Percentiles rank a stretch among this genome's conserved stretches.
Evolutionary conservation across 2,113 vertebrate species (phyloP).

Genomic region (Mungos mungo): DNA sequence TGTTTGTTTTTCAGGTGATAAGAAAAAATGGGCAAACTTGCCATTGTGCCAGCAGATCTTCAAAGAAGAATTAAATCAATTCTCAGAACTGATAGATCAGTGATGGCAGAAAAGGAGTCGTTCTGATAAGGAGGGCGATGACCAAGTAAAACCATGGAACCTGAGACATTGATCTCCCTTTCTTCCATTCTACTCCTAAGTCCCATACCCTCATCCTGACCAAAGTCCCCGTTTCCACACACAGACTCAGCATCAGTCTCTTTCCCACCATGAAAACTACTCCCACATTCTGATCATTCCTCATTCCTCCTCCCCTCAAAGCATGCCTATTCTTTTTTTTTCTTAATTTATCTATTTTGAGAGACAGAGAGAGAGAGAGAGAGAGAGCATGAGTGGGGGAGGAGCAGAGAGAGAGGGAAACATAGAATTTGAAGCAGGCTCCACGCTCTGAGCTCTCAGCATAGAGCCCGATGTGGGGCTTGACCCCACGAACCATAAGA

Average conservation of each 20-base stretch:
- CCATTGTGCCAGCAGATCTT: background rate
- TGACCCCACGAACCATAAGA: too few relatives aligned
- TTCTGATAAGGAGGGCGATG: background rate
- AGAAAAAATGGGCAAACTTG: background rate
- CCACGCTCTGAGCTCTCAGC: too few relatives aligned
- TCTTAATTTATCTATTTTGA: too few relatives aligned
- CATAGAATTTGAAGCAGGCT: too few relatives aligned
- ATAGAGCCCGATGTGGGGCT: too few relatives aligned
- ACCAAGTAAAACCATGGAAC: background rate
- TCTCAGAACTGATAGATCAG: background rate
- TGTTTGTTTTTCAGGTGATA: background rate
- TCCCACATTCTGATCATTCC: background rate
- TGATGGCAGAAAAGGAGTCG: background rate
- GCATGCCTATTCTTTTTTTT: background rate
- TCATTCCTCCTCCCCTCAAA: background rate
- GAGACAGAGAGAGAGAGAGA: too few relatives aligned
- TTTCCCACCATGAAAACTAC: background rate
- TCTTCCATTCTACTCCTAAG: background rate
- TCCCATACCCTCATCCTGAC: background rate
- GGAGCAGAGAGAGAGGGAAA: too few relatives aligned
- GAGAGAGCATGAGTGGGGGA: too few relatives aligned
- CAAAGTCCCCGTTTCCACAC: background rate
- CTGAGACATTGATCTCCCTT: background rate
- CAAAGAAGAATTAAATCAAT: background rate
- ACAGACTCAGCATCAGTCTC: background rate